phyloP scores from a whole-genome alignment of 2,888 invertebrate genomes.

The Selenia dentaria region DNA sequence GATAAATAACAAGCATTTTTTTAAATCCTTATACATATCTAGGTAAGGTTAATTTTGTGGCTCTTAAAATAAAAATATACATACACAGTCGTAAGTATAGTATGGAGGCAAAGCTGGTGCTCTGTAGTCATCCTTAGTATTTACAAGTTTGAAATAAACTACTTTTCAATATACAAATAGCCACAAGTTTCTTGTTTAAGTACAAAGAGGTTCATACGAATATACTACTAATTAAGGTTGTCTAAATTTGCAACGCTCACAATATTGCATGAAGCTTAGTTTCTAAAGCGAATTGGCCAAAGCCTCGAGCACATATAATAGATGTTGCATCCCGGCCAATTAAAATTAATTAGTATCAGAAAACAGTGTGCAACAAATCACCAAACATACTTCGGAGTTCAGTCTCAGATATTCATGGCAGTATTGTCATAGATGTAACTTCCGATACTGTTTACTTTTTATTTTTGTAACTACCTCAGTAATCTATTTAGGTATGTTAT shows the following conservation, averaged over 20 bases:
- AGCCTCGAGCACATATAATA: constrained; percentile 20
- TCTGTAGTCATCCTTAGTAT: too few species aligned
- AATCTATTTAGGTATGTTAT: too few species aligned
- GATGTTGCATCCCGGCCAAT: constrained; percentile 53
- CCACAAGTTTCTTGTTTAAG: background rate
- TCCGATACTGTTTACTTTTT: constrained; percentile 48
- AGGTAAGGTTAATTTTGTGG: too few species aligned
- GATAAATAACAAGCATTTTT: too few species aligned
- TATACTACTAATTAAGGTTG: constrained; percentile 17
- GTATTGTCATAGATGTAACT: constrained; percentile 18
- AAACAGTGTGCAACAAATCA: constrained; percentile 70
- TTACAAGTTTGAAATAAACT: too few species aligned
- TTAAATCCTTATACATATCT: too few species aligned
- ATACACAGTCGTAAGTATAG: too few species aligned
- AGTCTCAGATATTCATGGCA: constrained; percentile 36
- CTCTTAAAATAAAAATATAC: too few species aligned
- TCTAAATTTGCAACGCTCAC: constrained; percentile 16
- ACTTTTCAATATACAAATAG: too few species aligned
- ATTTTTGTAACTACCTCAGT: too few species aligned
- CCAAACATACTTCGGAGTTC: constrained; percentile 77
- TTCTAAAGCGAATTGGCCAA: constrained; percentile 23
- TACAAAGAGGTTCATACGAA: background rate
- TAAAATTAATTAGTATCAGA: constrained; percentile 81
- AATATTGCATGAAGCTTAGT: constrained; percentile 24
- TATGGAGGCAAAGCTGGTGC: too few species aligned